These are phyloP conservation scores for Osmerus eperlanus DNA, from an alignment of 2,113 vertebrate species.

Conservation along the genomic window DNA sequence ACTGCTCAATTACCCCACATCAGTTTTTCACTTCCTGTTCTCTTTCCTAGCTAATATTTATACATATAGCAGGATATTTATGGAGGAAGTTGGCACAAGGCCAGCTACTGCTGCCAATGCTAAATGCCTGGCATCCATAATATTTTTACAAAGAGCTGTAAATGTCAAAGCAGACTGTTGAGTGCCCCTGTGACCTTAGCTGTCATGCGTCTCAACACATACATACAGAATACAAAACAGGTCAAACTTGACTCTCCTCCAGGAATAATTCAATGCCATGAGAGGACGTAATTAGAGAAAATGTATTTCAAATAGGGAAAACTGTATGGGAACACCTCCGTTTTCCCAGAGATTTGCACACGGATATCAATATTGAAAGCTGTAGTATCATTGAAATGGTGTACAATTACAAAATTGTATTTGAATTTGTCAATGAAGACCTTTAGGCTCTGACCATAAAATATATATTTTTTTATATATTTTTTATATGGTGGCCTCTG, in stretches of 20 bases:
- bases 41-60: slow-evolving; percentile 35
- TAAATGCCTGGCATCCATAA: slow-evolving; percentile 28
- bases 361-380: too few relatives aligned
- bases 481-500: too few relatives aligned
- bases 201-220: slow-evolving; percentile 32
- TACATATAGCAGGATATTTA: slow-evolving; percentile 41
- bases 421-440: too few relatives aligned
- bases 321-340: neutral
- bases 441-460: too few relatives aligned
- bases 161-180: slow-evolving; percentile 32
- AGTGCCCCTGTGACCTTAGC: slow-evolving; percentile 15
- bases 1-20: slow-evolving; percentile 47
- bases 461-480: too few relatives aligned
- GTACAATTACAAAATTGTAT: too few relatives aligned
- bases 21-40: slow-evolving; percentile 17
- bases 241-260: slow-evolving; percentile 37
- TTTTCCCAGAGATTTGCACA: too few relatives aligned
- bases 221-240: slow-evolving; percentile 50
- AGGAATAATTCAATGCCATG: slow-evolving; percentile 28
- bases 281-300: neutral
- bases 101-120: slow-evolving; percentile 33
- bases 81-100: slow-evolving; percentile 26
- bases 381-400: too few relatives aligned
- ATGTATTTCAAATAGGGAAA: too few relatives aligned
- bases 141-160: slow-evolving; percentile 19